phyloP scores from a whole-genome alignment of 2,888 invertebrate species.

The Mamestra brassicae region DNA sequence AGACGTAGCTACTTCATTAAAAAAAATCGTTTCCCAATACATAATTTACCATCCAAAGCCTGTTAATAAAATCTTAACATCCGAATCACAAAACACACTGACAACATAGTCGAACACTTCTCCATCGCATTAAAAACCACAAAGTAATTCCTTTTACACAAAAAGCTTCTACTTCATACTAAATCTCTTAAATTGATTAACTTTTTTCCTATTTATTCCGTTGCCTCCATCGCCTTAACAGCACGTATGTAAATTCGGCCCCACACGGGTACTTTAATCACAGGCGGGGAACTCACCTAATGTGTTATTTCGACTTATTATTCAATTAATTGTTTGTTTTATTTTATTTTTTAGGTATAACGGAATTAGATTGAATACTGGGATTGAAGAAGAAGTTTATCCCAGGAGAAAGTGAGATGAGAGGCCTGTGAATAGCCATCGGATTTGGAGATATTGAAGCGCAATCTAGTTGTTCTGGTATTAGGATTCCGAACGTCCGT shows the following conservation, averaged over 20 bases:
- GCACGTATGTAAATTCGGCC: conserved; percentile 66
- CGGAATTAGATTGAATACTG: not conserved
- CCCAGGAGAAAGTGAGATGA: not conserved
- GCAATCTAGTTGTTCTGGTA: too few relatives aligned
- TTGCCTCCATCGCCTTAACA: conserved; percentile 56
- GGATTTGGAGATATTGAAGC: too few relatives aligned
- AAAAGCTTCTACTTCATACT: conserved; percentile 10
- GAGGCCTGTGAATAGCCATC: not conserved
- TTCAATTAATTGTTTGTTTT: conserved; percentile 50
- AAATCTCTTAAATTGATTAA: conserved; percentile 36
- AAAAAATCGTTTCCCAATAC: too few relatives aligned
- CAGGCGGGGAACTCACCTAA: conserved; percentile 43
- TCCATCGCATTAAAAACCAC: not conserved
- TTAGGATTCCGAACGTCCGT: too few relatives aligned
- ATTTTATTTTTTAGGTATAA: not conserved
- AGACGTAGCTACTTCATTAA: too few relatives aligned
- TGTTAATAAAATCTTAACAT: too few relatives aligned
- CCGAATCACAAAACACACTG: not conserved
- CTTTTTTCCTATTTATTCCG: conserved; percentile 4
- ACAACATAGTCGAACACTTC: not conserved
- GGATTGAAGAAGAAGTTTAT: not conserved
- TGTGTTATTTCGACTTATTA: conserved; percentile 66
- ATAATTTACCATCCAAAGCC: too few relatives aligned
- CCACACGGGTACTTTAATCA: conserved; percentile 62
- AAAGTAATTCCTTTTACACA: not conserved